Percentiles rank a stretch among this genome's conserved stretches.
Evolutionary conservation across 2,888 invertebrate species (phyloP).

Genomic region (Cheilosia vernalis): DNA sequence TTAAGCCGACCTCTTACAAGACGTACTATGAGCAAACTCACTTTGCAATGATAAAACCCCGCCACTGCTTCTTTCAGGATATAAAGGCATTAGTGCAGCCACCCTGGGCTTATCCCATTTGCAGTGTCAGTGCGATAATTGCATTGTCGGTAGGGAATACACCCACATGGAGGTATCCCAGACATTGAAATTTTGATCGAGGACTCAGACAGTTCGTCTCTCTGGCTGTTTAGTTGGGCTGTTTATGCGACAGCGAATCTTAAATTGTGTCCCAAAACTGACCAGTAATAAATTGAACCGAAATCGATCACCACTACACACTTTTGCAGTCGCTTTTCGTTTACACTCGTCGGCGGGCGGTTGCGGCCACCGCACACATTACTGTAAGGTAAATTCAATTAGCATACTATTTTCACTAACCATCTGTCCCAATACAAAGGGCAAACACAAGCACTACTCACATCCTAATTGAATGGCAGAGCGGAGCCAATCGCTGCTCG

Average conservation of each 20-base stretch:
- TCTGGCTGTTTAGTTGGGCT: constrained; percentile 8
- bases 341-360: constrained; percentile 2
- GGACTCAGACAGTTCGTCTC: constrained; percentile 4
- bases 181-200: constrained; percentile 6
- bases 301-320: not conserved
- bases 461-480: not conserved
- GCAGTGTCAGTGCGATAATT: constrained; percentile 64
- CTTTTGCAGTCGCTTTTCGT: not conserved
- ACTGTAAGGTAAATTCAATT: constrained; percentile 65
- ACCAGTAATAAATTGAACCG: not conserved
- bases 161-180: not conserved
- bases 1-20: constrained; percentile 51
- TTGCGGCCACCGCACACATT: constrained; percentile 34
- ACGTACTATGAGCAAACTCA: constrained; percentile 5
- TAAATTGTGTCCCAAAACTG: not conserved
- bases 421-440: constrained; percentile 21
- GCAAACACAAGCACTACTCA: not conserved
- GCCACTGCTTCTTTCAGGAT: constrained; percentile 9
- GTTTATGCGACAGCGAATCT: constrained; percentile 2
- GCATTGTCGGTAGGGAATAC: constrained; percentile 44
- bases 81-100: constrained; percentile 45
- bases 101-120: constrained; percentile 57
- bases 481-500: not conserved
- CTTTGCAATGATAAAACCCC: not conserved
- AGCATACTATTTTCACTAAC: constrained; percentile 53